phyloP scores from a whole-genome alignment of 2,113 vertebrate species.

The Ploceus nigricollis region DNA sequence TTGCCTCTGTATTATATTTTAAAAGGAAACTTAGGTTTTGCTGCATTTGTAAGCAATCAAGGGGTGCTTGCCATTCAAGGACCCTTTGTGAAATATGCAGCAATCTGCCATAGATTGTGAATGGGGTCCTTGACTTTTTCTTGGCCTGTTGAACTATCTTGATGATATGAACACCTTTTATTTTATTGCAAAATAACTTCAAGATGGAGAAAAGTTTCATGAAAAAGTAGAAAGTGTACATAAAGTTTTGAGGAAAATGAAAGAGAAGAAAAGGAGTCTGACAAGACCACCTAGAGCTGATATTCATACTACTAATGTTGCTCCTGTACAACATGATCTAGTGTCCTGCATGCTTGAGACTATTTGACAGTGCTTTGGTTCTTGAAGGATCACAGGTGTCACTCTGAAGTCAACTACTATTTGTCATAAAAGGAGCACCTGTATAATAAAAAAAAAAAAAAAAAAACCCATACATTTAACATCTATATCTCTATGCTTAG shows the following conservation, averaged over 20 bases:
- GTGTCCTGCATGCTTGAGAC: neutral
- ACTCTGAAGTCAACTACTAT: neutral
- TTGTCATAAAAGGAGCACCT: neutral
- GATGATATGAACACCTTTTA: neutral
- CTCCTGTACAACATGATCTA: neutral
- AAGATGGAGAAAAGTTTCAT: neutral
- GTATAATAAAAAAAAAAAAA: neutral
- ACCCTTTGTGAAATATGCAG: neutral
- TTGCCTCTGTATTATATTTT: neutral
- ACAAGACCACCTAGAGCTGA: neutral
- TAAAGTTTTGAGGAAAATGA: neutral
- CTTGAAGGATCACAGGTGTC: neutral
- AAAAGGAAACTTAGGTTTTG: neutral
- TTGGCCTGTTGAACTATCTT: neutral
- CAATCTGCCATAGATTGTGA: neutral
- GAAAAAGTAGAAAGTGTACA: neutral
- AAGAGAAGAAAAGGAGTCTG: neutral
- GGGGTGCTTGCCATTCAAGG: neutral
- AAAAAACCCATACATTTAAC: neutral
- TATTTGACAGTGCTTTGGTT: neutral
- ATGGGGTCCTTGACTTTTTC: neutral
- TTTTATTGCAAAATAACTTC: neutral
- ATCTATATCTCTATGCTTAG: neutral
- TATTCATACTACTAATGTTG: neutral
- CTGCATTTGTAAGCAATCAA: neutral